These are phyloP conservation scores for Brenthis hecate DNA, from an alignment of 2,888 invertebrate species.

Conservation along the genomic window DNA sequence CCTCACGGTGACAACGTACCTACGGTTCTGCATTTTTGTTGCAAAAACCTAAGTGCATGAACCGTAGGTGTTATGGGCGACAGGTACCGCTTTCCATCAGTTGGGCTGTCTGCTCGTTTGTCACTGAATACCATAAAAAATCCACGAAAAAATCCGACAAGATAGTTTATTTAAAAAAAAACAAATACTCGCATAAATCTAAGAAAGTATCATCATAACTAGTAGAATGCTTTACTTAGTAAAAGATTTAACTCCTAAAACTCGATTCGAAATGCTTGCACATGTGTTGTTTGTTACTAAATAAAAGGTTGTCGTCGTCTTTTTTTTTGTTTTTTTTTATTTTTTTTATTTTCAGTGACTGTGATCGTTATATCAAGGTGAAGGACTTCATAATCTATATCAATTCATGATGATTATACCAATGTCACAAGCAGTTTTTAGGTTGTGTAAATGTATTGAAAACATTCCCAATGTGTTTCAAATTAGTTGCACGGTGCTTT, in stretches of 20 bases:
- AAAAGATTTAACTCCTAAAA: slow-evolving; percentile 1
- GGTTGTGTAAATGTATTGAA: slow-evolving; percentile 40
- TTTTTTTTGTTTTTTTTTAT: background rate
- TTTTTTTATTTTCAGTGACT: slow-evolving; percentile 11
- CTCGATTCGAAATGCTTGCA: slow-evolving; percentile 24
- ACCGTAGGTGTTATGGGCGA: no score
- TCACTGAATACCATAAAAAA: no score
- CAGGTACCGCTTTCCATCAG: no score
- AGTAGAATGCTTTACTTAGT: slow-evolving; percentile 13
- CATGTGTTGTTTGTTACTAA: slow-evolving; percentile 25
- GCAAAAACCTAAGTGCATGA: no score
- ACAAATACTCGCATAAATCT: background rate
- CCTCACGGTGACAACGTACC: no score
- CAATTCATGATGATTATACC: background rate
- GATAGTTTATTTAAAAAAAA: no score
- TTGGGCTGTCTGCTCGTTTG: no score
- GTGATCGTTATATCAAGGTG: slow-evolving; percentile 18
- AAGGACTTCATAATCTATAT: slow-evolving; percentile 17
- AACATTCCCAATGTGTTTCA: slow-evolving; percentile 15
- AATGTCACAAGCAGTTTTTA: slow-evolving; percentile 35
- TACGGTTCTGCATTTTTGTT: no score
- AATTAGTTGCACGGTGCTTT: slow-evolving; percentile 23
- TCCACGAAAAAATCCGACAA: no score
- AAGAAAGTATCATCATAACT: background rate
- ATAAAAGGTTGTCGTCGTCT: slow-evolving; percentile 20